Evolutionary conservation across 2,888 invertebrate genomes (phyloP), one percentile per base, ranked within the genome.

Genomic region (Athrips mouffetella): DNA sequence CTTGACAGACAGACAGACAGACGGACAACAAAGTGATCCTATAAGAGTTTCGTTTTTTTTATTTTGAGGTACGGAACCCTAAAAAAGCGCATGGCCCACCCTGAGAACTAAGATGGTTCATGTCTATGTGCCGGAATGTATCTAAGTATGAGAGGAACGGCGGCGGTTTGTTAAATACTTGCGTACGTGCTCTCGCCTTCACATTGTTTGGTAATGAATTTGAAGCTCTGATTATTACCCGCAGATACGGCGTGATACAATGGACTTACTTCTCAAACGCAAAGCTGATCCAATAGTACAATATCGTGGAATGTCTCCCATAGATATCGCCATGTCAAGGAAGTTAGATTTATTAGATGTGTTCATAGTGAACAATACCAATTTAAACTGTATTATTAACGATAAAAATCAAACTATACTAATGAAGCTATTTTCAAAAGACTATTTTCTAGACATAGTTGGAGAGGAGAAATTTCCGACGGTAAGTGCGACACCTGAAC

Each of bases 381-480:
- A 85, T 49, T 65, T 86, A 0, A 86, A 87, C 49, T 65, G 66
- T 1, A 29, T 65, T 5, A 85, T 86, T 40, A 85, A 86, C 55
- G 60, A 68, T 6, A 23, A 41, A 0, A 74, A 80, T 48, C 81
- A 87, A 48, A 79, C 63, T 6, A 61, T 80, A 29, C 67, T 87
- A 3, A 62, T 77, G 0, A 85, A 85, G 58, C 73, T 83, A 61
- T 84, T 87, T 49, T 31, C 44, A 0, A 21, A 11, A 37, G 37
- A 37, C 2, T 37, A 18, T 11, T 21, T 21, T 11, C 20, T 6
- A 21, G 11, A 8, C n/a, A 8, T 21, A 4, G 3, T 37, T 4
- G 13, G 21, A 1, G 6, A 11, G 5, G 37, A 37, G 20, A 37
- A 37, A 37, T 6, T n/a, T 8, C 21, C 2, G 11, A 37, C 18